phyloP scores from a whole-genome alignment of 2,797 vertebrate species.

The Kryptolebias ocellatus region DNA sequence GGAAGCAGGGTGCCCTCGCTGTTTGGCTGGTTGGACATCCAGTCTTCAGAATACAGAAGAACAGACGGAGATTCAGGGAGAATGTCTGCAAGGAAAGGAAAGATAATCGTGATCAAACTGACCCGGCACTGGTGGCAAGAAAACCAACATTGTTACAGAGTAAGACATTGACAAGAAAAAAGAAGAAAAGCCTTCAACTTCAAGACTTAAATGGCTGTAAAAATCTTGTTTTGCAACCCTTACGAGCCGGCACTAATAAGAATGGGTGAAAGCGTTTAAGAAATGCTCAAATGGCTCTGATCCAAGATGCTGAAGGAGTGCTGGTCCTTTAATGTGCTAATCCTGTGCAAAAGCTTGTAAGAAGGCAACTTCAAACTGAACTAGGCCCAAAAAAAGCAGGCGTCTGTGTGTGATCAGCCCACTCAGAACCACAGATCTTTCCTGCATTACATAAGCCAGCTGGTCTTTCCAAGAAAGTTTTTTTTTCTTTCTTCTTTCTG shows the following conservation, averaged over 20 bases:
- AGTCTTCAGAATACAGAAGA: slow-evolving; percentile 63
- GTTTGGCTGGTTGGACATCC: slow-evolving; percentile 54
- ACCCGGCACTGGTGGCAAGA: neutral
- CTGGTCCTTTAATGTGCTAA: slow-evolving; percentile 59
- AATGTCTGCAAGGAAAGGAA: slow-evolving; percentile 32
- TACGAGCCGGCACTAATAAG: slow-evolving; percentile 19
- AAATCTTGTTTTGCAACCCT: slow-evolving; percentile 11
- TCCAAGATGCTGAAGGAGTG: slow-evolving; percentile 31
- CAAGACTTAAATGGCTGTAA: neutral
- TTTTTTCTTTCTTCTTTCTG: slow-evolving; percentile 47
- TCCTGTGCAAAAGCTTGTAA: slow-evolving; percentile 59
- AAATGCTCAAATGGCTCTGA: slow-evolving; percentile 25
- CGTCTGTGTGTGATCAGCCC: slow-evolving; percentile 39
- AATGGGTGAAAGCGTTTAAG: slow-evolving; percentile 30
- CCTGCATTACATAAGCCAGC: slow-evolving; percentile 67
- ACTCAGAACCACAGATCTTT: slow-evolving; percentile 60
- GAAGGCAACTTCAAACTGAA: slow-evolving; percentile 54
- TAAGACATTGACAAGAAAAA: neutral
- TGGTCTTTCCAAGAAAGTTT: slow-evolving; percentile 70
- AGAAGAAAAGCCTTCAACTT: neutral
- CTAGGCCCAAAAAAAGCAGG: slow-evolving; percentile 22
- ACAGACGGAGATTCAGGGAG: slow-evolving; percentile 12
- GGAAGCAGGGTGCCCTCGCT: slow-evolving; percentile 68
- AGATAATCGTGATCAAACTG: slow-evolving; percentile 3
- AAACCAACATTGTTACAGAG: neutral